These are phyloP conservation scores for Notechis scutatus DNA, from an alignment of 2,113 vertebrate species.

Conservation along the genomic window DNA sequence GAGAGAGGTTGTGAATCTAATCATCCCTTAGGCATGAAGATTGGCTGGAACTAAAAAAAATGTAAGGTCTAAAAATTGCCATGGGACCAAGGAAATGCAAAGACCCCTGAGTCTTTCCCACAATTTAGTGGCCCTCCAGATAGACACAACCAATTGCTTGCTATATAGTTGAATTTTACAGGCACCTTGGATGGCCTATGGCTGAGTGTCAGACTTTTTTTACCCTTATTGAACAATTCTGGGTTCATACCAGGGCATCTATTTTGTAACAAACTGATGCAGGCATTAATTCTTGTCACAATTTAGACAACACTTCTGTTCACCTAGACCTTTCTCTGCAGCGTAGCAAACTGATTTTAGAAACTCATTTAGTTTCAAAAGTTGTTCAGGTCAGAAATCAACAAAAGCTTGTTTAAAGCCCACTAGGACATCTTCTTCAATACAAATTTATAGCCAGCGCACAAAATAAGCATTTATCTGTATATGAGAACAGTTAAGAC, in stretches of 20 bases:
- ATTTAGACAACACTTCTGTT: not conserved
- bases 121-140: not conserved
- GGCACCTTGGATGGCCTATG: not conserved
- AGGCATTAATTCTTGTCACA: not conserved
- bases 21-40: not conserved
- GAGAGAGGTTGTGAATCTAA: not conserved
- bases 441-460: not conserved
- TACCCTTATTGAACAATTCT: not conserved
- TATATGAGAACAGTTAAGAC: not conserved
- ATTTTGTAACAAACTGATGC: not conserved
- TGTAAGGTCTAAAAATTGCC: not conserved
- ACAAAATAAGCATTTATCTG: not conserved
- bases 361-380: not conserved
- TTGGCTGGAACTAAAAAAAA: not conserved
- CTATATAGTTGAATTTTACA: not conserved
- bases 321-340: not conserved
- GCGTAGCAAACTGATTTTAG: not conserved
- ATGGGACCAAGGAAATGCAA: not conserved
- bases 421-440: not conserved
- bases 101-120: not conserved
- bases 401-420: not conserved
- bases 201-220: not conserved
- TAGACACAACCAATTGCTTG: not conserved
- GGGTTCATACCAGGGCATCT: not conserved
- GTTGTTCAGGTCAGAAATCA: not conserved